Conservation (phyloP, 1,140 invertebrate genomes). For the Dinoponera quadriceps region DNA sequence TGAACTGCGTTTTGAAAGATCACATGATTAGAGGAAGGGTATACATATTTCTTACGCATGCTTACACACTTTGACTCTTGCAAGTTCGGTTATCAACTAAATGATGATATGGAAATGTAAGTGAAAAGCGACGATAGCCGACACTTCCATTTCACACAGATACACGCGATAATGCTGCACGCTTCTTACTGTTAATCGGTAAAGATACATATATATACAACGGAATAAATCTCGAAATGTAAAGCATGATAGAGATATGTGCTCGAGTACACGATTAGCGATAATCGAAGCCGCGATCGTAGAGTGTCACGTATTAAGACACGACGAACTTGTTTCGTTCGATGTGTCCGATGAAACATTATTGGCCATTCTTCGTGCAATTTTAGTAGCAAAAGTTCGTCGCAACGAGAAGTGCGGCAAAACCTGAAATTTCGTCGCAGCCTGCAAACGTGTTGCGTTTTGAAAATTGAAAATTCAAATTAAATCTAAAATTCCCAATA, state of each 20-base stretch:
- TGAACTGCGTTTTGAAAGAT: slow-evolving; percentile 17
- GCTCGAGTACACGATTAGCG: slow-evolving; percentile 32
- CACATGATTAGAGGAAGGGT: slow-evolving; percentile 12
- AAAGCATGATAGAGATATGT: slow-evolving; percentile 54
- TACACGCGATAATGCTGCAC: neutral
- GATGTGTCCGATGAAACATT: slow-evolving; percentile 10
- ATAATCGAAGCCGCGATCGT: slow-evolving; percentile 31
- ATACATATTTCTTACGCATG: slow-evolving; percentile 12
- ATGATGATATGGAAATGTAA: slow-evolving; percentile 31
- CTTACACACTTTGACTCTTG: neutral
- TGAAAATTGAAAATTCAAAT: neutral
- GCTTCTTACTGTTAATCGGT: slow-evolving; percentile 29
- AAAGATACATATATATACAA: slow-evolving; percentile 29
- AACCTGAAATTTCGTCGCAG: neutral
- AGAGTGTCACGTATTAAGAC: neutral
- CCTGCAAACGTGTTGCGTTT: neutral
- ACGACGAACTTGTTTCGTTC: neutral
- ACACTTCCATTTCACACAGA: slow-evolving; percentile 22
- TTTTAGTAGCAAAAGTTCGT: neutral
- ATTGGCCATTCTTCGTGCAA: neutral
- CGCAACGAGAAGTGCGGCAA: neutral
- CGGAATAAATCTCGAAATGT: slow-evolving; percentile 3
- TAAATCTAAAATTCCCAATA: no score
- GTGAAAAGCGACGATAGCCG: slow-evolving; percentile 7
- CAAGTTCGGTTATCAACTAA: slow-evolving; percentile 9